These are phyloP conservation scores for Ormyrus pomaceus DNA, from an alignment of 2,888 invertebrate species.

Conservation along the genomic window DNA sequence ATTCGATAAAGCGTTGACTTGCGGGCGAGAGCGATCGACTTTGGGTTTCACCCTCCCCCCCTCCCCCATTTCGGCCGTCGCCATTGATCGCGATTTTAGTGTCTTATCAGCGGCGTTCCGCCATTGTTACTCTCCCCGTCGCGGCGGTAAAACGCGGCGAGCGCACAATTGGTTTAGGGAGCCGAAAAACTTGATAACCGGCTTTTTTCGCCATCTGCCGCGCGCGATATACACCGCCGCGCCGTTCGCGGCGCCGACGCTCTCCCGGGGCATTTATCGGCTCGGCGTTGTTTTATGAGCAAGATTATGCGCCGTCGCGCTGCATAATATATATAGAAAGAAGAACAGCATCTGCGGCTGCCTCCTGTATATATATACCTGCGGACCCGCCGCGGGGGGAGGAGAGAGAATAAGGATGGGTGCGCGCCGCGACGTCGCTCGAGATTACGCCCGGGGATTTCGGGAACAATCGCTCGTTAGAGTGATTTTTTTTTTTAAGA, in stretches of 20 bases:
- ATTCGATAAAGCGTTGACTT: too few species aligned
- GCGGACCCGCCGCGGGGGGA: background rate
- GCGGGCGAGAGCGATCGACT: too few species aligned
- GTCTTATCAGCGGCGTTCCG: conserved; percentile 26
- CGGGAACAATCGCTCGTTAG: conserved; percentile 36
- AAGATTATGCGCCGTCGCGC: conserved; percentile 43
- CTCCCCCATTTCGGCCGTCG: too few species aligned
- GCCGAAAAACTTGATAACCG: conserved; percentile 53
- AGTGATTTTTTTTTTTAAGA: background rate
- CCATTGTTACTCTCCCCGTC: conserved; percentile 34
- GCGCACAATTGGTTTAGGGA: conserved; percentile 50
- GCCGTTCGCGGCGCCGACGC: background rate
- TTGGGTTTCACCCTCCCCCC: too few species aligned
- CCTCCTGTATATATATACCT: conserved; percentile 7
- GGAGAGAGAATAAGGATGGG: background rate
- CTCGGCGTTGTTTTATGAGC: conserved; percentile 51
- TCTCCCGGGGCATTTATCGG: conserved; percentile 50
- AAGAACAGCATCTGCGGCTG: background rate
- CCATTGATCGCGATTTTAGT: conserved; percentile 50
- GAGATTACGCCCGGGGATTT: conserved; percentile 43
- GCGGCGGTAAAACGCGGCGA: conserved; percentile 32
- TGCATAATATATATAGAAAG: background rate
- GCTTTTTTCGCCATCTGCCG: conserved; percentile 7
- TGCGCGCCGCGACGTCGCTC: conserved; percentile 27
- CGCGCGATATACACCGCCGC: background rate